phyloP scores from a whole-genome alignment of 2,113 vertebrate genomes.

The Cariama cristata region DNA sequence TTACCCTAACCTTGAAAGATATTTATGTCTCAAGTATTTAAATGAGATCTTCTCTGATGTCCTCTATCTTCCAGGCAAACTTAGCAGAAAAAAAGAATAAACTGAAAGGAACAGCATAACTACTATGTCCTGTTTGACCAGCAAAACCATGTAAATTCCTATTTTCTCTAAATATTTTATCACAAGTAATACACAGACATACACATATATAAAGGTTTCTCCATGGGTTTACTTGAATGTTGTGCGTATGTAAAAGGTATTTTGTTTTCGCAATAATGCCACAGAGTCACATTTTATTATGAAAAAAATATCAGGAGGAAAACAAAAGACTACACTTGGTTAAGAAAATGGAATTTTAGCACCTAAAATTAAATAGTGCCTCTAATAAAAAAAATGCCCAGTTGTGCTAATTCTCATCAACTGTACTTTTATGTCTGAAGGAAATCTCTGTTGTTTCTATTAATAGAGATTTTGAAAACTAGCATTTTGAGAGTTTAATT shows the following conservation, averaged over 20 bases:
- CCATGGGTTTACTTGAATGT: neutral
- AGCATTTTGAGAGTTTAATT: neutral
- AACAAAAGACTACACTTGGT: neutral
- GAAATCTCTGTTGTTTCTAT: neutral
- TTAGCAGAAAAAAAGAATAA: neutral
- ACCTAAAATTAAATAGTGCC: neutral
- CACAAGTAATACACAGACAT: neutral
- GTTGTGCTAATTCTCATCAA: neutral
- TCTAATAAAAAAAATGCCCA: neutral
- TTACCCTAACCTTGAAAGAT: neutral
- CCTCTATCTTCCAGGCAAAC: neutral
- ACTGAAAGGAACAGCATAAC: neutral
- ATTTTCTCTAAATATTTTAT: neutral
- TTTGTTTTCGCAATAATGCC: neutral
- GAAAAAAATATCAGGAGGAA: neutral
- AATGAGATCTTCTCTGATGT: neutral
- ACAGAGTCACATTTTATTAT: neutral
- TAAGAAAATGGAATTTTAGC: neutral
- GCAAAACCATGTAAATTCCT: neutral
- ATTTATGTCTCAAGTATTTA: neutral
- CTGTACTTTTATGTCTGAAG: neutral
- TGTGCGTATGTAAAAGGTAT: neutral
- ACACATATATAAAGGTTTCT: neutral
- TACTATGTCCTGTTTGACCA: neutral
- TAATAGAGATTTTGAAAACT: neutral